Evolutionary conservation across 2,888 invertebrate species (phyloP), one percentile per base, ranked within the genome.

Genomic region (Apamea anceps): DNA sequence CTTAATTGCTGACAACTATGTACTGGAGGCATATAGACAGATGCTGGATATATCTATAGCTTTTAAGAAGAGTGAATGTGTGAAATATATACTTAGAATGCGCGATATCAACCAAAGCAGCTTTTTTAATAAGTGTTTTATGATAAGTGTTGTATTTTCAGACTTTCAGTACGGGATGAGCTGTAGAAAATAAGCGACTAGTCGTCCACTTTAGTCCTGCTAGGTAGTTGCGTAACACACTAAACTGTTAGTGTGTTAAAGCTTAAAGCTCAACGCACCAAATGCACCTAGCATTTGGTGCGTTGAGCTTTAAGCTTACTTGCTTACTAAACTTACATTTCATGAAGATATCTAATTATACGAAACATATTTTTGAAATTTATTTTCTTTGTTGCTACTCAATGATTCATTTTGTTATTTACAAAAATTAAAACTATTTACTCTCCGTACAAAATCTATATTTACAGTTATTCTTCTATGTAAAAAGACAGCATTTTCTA

Each of bases 1-100:
- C 82, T 83, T 91, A 90, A 90, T 91, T 91, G 88, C 90, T 86
- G 72, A 84, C 85, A 77, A 85, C 82, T 79, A 85, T 81, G 68
- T 86, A 88, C 82, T 63, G 42, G 45, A 62, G 62, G 62, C 66
- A 79, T 51, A 28, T 75, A 82, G 54, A 51, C 62, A 84, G 63
- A 79, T 75, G 67, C 1, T 67, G 37, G 12, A 54, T 60, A 51
- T 60, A 65, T 63, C 28, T 48, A n/a, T 32, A 25, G 57, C 5
- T 42, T 42, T 45, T 21, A 21, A 28, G 72, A 28, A 32, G 8
- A 32, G 21, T 70, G 21, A 48, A 48, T 13, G 28, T 70, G 48
- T 70, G 28, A 12, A 70, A 70, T 70, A 60, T 45, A 45, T 70
- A 48, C 8, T 62, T 15, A 62, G 28, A 18, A 28, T 32, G 28